Evolutionary conservation across 2,113 vertebrate species (phyloP).

Genomic region (Rhinopomastus cyanomelas): DNA sequence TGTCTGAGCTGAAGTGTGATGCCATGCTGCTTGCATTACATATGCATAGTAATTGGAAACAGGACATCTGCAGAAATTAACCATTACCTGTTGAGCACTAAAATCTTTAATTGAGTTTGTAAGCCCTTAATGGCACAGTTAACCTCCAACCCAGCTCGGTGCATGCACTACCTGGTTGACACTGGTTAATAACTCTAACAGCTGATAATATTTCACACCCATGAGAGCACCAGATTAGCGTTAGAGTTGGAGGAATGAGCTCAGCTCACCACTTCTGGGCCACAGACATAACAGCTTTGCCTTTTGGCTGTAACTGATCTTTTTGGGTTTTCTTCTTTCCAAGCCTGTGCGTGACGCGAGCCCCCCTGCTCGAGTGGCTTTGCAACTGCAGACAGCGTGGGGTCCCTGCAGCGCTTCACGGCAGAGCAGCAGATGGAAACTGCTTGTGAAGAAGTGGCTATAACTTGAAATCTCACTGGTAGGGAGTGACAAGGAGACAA

Average conservation of each 20-base stretch:
- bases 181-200: slow-evolving; percentile 61
- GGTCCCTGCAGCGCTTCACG: neutral
- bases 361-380: slow-evolving; percentile 7
- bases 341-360: neutral
- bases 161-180: slow-evolving; percentile 43
- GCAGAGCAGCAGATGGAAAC: neutral
- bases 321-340: neutral
- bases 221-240: slow-evolving; percentile 52
- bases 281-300: slow-evolving; percentile 31
- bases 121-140: slow-evolving; percentile 60
- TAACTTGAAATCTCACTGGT: neutral
- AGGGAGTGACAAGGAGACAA: neutral
- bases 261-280: neutral
- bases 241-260: slow-evolving; percentile 50
- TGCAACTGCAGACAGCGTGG: neutral
- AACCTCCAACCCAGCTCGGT: slow-evolving; percentile 44
- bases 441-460: neutral
- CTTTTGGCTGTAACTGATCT: neutral
- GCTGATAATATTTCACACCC: slow-evolving; percentile 67
- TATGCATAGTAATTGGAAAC: slow-evolving; percentile 63
- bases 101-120: slow-evolving; percentile 69
- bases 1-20: slow-evolving; percentile 47
- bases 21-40: slow-evolving; percentile 57
- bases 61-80: slow-evolving; percentile 65
- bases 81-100: slow-evolving; percentile 55